A percentile compares a stretch with the other conserved stretches of the same genome.
These are phyloP conservation scores for Nomada ferruginata DNA, from an alignment of 2,888 invertebrate species.

Conservation along the genomic window DNA sequence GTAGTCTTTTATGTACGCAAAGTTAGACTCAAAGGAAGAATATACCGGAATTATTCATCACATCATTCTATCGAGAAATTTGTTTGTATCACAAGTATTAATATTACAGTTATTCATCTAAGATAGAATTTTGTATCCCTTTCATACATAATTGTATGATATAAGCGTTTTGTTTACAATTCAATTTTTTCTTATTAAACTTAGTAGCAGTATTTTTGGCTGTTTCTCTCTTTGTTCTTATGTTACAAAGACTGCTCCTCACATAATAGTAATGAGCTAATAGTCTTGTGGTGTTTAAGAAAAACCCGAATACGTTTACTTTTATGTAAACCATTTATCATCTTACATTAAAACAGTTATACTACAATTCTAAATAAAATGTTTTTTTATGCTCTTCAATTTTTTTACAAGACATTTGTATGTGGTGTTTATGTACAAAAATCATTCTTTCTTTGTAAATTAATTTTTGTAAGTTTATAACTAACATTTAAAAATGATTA, in stretches of 20 bases:
- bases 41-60: slow-evolving; percentile 49
- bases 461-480: slow-evolving; percentile 56
- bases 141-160: slow-evolving; percentile 77
- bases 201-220: slow-evolving; percentile 70
- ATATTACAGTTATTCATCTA: slow-evolving; percentile 72
- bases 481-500: slow-evolving; percentile 72
- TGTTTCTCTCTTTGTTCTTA: slow-evolving; percentile 58
- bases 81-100: slow-evolving; percentile 78
- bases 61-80: slow-evolving; percentile 59
- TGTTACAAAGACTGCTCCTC: slow-evolving; percentile 56
- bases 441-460: slow-evolving; percentile 63
- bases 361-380: slow-evolving; percentile 73
- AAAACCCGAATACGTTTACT: slow-evolving; percentile 44
- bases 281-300: slow-evolving; percentile 41
- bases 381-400: slow-evolving; percentile 54
- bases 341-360: slow-evolving; percentile 64
- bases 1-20: slow-evolving; percentile 63
- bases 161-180: slow-evolving; percentile 79
- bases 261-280: slow-evolving; percentile 38
- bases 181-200: slow-evolving; percentile 68
- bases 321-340: slow-evolving; percentile 42
- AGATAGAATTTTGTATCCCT: slow-evolving; percentile 76
- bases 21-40: slow-evolving; percentile 56
- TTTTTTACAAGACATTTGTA: slow-evolving; percentile 71
- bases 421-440: slow-evolving; percentile 71